Base-by-base conservation (phyloP, 2,888 invertebrate genomes). In the Argynnis bischoffii region DNA sequence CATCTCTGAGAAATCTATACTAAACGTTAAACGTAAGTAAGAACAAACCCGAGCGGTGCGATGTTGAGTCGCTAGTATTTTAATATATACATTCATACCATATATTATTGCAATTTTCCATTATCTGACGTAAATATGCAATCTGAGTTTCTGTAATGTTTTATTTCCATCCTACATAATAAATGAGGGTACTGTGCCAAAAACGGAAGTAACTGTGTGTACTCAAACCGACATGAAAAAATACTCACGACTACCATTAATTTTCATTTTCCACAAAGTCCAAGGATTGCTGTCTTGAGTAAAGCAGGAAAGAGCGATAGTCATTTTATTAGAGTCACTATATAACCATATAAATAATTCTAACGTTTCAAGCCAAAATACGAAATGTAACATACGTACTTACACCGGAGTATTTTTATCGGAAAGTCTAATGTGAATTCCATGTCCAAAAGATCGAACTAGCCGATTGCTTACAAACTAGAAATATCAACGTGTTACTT, bases 171-270 rank as follows among this genome's bases (percentile, higher is more conserved):
- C 85, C 86, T 87, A 87, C 88, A 88, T 90, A 89, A 91, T 90
- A 90, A 89, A 92, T 92, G 90, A 86, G 86, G 87, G 86, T 85
- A 80, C 80, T 80, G 79, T 81, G 85, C 90, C 87, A 89, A 89
- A 91, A 90, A 82, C 86, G 85, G 86, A 89, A 91, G 82, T 85
- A 92, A 92, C 91, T 89, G 89, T 89, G 86, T 89, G 84, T 90
- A 89, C 92, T 92, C 89, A 87, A 87, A 90, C 87, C 88, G 80
- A 92, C 92, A 92, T 86, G 92, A 90, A 92, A 92, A 92, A 90
- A 92, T 92, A 92, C 92, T 92, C 85, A 80, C 82, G 82, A 77
- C 85, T 75, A 82, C 83, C 90, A 92, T 92, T 92, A 90, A 92
- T 92, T 91, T 90, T 92, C 91, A 92, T 92, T 92, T 88, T 84